Evolutionary conservation across 2,113 vertebrate genomes (phyloP), one percentile per base, ranked within the genome.

Genomic region (Notiomystis cincta): DNA sequence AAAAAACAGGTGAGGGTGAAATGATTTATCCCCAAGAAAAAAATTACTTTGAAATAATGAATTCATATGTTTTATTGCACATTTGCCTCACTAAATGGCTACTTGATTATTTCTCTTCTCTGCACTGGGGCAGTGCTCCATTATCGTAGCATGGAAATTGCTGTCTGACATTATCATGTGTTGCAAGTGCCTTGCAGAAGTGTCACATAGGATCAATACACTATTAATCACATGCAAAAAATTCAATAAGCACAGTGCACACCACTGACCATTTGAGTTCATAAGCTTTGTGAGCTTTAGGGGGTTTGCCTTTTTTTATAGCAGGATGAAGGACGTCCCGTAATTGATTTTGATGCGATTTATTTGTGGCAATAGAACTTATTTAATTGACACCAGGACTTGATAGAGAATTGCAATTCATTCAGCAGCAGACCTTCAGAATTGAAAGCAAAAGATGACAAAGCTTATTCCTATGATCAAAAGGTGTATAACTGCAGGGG

Each of bases 211-310:
- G 51, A 90, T 95, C 95, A 62, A 76, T 94, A 73, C 0, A 1
- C 67, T 86, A 81, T 87, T 87, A 92, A 95, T 95, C 86, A 61
- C 88, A 23, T 75, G 76, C 47, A 86, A 81, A 89, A 95, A 71
- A 67, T 45, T 83, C 95, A 89, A 25, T 93, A 60, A 47, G 42
- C 44, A 45, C 48, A 78, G 37, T n/a, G 60, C 37, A 75, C 38
- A 50, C 35, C 51, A 78, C 25, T 71, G 64, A 17, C 51, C 62
- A 2, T 48, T 90, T 35, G 45, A 88, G 80, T 94, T 93, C 72
- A 50, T 90, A 50, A 92, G 64, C 60, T 78, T 88, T 50, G 20
- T 66, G 60, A 53, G 64, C 42, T 48, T 73, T 64, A 72, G 53
- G 44, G 7, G 6, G 66, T 45, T 90, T 70, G 27, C 10, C n/a